Evolutionary conservation across 2,797 vertebrate genomes (phyloP), one percentile per base, ranked within the genome.

Genomic region (Alauda arvensis): DNA sequence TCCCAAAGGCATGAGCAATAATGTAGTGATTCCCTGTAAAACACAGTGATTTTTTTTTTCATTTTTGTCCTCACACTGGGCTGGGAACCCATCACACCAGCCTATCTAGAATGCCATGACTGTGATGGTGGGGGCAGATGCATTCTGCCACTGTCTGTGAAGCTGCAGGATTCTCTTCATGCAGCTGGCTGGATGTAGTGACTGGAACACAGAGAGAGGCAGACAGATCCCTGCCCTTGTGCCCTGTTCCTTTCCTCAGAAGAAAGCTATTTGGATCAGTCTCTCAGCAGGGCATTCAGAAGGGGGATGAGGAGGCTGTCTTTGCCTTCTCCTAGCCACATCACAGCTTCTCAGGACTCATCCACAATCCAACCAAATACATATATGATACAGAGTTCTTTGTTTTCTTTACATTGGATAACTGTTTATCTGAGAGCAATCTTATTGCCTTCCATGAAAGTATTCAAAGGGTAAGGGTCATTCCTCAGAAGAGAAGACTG

Each of bases 1-100:
- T 95, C 93, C 93, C 80, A 42, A 56, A 93, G 82, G 79, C 83
- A 81, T 95, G 94, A 93, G 91, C 91, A 95, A 95, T 91, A 92
- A 92, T 21, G 69, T 21, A 77, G 80, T 91, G 92, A 91, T 81
- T 95, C 94, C 77, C 67, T 85, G 43, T 53, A 77, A 95, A 90
- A 91, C 49, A 75, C 45, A 92, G 57, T 61, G 76, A 93, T 77
- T 80, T 89, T 88, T 51, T 86, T 85, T 81, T 85, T 5, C 52
- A 70, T 71, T 76, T 75, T 67, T 49, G 14, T 81, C 90, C 77
- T 83, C 28, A 43, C 6, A 14, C 17, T 60, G 67, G 3, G 31
- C 60, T 78, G 77, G 70, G 56, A 91, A 82, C 28, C 52, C 45
- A 37, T n/a, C 60, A 81, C 62, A 61, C 9, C 43, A 80, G 42